A percentile compares a stretch with the other conserved stretches of the same genome.
Conservation (phyloP, 2,888 invertebrate species). For the Torymus auratus region DNA sequence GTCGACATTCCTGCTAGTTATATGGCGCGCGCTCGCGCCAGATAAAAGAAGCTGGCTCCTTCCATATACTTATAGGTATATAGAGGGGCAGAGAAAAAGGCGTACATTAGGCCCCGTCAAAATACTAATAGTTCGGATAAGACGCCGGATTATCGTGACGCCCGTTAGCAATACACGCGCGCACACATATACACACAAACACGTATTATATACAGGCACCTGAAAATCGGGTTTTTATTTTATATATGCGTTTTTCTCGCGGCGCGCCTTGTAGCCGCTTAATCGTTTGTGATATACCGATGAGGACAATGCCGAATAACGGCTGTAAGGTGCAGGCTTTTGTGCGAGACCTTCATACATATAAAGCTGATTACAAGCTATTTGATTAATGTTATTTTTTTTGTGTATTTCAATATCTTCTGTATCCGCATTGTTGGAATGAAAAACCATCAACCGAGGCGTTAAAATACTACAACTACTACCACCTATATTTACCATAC, state of each 20-base stretch:
- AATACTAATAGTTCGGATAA: slow-evolving; percentile 49
- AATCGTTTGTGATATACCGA: slow-evolving; percentile 28
- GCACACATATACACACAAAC: too few relatives aligned
- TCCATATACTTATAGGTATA: too few relatives aligned
- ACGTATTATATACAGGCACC: too few relatives aligned
- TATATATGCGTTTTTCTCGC: not conserved
- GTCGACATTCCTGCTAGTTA: slow-evolving; percentile 40
- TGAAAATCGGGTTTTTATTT: slow-evolving; percentile 10
- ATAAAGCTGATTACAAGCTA: too few relatives aligned
- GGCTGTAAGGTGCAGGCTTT: not conserved
- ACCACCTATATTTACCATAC: too few relatives aligned
- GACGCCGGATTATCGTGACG: slow-evolving; percentile 31
- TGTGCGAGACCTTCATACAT: too few relatives aligned
- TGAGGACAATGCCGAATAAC: not conserved
- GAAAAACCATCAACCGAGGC: too few relatives aligned
- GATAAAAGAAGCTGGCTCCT: slow-evolving; percentile 6
- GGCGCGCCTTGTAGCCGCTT: not conserved
- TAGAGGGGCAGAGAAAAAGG: slow-evolving; percentile 12
- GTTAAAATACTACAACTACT: too few relatives aligned
- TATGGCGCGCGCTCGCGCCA: not conserved
- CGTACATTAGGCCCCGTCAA: slow-evolving; percentile 36
- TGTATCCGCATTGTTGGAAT: too few relatives aligned
- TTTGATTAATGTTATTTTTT: too few relatives aligned
- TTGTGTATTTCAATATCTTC: too few relatives aligned
- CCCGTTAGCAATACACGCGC: slow-evolving; percentile 26